Conservation (phyloP, 2,888 invertebrate species). For the Lepidochitona cinerea region DNA sequence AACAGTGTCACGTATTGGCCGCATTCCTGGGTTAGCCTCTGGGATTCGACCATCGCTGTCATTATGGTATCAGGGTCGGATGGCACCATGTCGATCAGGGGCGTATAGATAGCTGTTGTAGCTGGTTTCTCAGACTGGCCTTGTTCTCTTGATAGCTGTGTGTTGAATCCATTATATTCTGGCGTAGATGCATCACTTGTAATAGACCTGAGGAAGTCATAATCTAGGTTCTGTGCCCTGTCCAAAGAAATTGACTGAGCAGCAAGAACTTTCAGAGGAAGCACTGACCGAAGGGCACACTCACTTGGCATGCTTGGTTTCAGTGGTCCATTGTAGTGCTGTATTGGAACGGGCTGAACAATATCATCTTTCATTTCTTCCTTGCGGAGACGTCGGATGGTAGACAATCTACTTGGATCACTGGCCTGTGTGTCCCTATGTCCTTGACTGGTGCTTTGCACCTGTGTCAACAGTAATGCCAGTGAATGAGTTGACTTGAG, state of each 20-base stretch:
- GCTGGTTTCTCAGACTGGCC: constrained; percentile 17
- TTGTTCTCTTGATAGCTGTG: constrained; percentile 18
- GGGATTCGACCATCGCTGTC: constrained; percentile 28
- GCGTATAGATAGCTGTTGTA: constrained; percentile 23
- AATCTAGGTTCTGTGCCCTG: no score
- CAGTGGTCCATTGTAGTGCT: no score
- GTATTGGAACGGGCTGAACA: neutral
- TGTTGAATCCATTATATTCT: constrained; percentile 33
- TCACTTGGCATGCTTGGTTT: no score
- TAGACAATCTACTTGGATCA: no score
- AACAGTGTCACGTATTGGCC: constrained; percentile 22
- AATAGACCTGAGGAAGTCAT: no score
- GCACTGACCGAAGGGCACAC: no score
- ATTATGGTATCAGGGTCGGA: constrained; percentile 30
- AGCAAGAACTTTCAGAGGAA: neutral
- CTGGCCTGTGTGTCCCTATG: no score
- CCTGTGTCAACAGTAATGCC: constrained; percentile 21
- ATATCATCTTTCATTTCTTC: neutral
- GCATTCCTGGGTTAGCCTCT: constrained; percentile 17
- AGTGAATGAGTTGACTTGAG: constrained; percentile 23
- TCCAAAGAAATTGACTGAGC: no score
- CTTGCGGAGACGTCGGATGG: no score
- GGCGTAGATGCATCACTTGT: no score
- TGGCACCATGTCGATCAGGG: constrained; percentile 29
- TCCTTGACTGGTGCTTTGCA: no score